phyloP scores from a whole-genome alignment of 2,797 vertebrate species.

The Intellagama lesueurii region DNA sequence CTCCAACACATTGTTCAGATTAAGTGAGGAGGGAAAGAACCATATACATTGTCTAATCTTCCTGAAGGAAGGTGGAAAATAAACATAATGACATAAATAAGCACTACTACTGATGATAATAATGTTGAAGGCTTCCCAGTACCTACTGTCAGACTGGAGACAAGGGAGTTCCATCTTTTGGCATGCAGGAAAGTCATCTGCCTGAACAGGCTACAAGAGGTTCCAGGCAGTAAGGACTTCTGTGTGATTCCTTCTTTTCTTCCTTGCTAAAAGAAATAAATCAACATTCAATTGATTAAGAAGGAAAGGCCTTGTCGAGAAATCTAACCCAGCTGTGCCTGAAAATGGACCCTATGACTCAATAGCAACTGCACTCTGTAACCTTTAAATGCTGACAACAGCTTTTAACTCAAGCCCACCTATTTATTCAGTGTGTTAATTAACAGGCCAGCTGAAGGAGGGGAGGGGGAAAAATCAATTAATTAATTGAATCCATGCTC shows the following conservation, averaged over 20 bases:
- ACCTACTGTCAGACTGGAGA: too few relatives aligned
- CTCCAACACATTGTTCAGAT: too few relatives aligned
- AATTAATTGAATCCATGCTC: constrained; percentile 70
- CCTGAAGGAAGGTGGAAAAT: too few relatives aligned
- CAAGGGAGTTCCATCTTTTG: neutral
- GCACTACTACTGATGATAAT: too few relatives aligned
- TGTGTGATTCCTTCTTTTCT: neutral
- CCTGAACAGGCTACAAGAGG: too few relatives aligned
- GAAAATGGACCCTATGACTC: neutral
- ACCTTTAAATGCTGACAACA: constrained; percentile 58
- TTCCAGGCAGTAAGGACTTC: too few relatives aligned
- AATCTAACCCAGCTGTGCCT: constrained; percentile 50
- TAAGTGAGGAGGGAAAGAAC: too few relatives aligned
- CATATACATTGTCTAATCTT: too few relatives aligned
- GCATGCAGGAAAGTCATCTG: neutral
- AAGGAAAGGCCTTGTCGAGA: constrained; percentile 62
- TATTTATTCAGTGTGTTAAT: constrained; percentile 73
- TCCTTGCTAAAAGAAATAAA: constrained; percentile 55
- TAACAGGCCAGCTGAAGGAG: constrained; percentile 56
- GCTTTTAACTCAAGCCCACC: constrained; percentile 67
- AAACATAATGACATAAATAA: too few relatives aligned
- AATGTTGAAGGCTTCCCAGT: too few relatives aligned
- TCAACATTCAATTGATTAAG: constrained; percentile 67
- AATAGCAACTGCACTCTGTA: constrained; percentile 52
- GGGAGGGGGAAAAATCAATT: constrained; percentile 63